Evolutionary conservation across 2,888 invertebrate species (phyloP).

Genomic region (Myathropa florea): DNA sequence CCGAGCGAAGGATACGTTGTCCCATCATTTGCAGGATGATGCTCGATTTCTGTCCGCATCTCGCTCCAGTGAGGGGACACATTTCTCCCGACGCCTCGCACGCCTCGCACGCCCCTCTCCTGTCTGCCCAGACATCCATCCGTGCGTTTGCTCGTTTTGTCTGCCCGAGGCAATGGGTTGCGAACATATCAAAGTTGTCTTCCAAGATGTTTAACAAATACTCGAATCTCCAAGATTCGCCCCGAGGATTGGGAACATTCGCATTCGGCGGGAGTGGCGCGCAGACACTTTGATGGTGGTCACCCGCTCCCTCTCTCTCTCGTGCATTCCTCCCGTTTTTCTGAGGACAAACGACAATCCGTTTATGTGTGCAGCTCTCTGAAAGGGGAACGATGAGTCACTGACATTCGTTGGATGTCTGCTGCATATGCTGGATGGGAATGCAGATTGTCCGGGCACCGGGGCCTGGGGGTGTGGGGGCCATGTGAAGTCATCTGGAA

Average conservation of each 20-base stretch:
- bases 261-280: conserved; percentile 32
- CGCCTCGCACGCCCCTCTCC: too few species aligned
- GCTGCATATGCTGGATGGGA: conserved; percentile 16
- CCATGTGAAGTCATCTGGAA: background rate
- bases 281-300: conserved; percentile 23
- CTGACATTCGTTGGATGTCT: conserved; percentile 42
- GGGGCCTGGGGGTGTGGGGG: too few species aligned
- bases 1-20: conserved; percentile 24
- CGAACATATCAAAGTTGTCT: conserved; percentile 66
- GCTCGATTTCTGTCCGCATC: conserved; percentile 18
- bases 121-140: background rate
- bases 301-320: too few species aligned
- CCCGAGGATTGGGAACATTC: conserved; percentile 51
- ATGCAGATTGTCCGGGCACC: conserved; percentile 41
- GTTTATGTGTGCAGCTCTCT: conserved; percentile 28
- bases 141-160: background rate
- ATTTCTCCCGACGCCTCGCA: conserved; percentile 38
- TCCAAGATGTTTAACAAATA: conserved; percentile 68
- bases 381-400: conserved; percentile 47
- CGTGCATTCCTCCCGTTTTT: conserved; percentile 22
- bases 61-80: conserved; percentile 49
- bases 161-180: conserved; percentile 30
- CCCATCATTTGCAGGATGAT: conserved; percentile 55
- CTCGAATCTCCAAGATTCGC: conserved; percentile 39
- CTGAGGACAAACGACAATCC: conserved; percentile 57